phyloP scores from a whole-genome alignment of 2,888 invertebrate genomes.

The Lasiommata megera region DNA sequence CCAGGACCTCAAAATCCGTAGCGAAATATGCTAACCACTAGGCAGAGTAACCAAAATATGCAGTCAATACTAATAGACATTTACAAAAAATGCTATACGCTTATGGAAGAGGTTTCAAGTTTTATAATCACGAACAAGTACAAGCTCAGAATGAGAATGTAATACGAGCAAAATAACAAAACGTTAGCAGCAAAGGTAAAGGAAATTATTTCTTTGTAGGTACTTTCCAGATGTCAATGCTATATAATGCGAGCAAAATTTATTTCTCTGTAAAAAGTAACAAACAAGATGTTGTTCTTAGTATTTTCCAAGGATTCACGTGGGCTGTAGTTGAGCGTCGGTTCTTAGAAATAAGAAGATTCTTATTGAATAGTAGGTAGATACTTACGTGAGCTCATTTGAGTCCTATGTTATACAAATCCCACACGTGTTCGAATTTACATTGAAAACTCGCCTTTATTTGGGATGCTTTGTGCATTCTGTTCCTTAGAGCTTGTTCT shows the following conservation, averaged over 20 bases:
- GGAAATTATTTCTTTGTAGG: neutral
- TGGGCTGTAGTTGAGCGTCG: neutral
- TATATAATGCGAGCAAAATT: conserved; percentile 12
- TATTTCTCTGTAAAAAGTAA: conserved; percentile 13
- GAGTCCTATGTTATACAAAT: neutral
- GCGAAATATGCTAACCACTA: no score
- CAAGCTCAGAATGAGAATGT: no score
- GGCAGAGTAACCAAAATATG: no score
- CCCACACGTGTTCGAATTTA: neutral
- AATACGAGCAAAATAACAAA: neutral
- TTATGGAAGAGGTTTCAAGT: no score
- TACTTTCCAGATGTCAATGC: conserved; percentile 4
- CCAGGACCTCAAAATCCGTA: no score
- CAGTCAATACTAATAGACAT: no score
- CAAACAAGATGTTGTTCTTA: conserved; percentile 7
- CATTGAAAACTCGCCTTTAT: no score
- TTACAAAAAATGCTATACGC: no score
- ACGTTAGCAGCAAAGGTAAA: neutral
- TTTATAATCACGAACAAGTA: no score
- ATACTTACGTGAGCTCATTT: conserved; percentile 8
- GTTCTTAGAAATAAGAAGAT: conserved; percentile 1
- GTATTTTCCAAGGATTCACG: conserved; percentile 8
- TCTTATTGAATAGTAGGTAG: no score
- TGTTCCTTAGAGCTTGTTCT: no score
- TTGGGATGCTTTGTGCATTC: no score